phyloP scores from a whole-genome alignment of 2,797 vertebrate genomes.

The Benthosema pterotum region DNA sequence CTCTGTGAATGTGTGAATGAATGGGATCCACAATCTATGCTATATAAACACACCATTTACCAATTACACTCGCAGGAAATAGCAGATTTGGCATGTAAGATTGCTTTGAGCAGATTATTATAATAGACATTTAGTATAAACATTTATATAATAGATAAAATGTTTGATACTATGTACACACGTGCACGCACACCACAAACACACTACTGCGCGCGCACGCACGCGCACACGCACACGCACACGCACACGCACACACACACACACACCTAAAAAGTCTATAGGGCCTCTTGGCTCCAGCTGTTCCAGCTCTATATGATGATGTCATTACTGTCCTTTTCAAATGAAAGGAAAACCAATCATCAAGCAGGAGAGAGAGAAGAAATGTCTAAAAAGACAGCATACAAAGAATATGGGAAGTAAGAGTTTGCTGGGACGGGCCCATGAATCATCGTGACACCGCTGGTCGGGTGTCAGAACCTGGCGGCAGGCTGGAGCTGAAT shows the following conservation, averaged over 20 bases:
- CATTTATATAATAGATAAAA: too few relatives aligned
- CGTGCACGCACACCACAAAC: too few relatives aligned
- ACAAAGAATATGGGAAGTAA: constrained; percentile 72
- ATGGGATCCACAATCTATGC: too few relatives aligned
- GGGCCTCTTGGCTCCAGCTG: constrained; percentile 43
- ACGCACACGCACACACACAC: constrained; percentile 15
- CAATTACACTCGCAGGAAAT: too few relatives aligned
- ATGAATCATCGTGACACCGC: constrained; percentile 75
- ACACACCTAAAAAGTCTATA: constrained; percentile 39
- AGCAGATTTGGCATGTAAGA: too few relatives aligned
- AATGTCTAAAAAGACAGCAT: constrained; percentile 27
- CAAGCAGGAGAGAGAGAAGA: constrained; percentile 36
- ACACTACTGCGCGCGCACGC: too few relatives aligned
- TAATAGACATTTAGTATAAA: too few relatives aligned
- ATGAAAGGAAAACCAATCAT: constrained; percentile 77
- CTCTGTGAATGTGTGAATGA: too few relatives aligned
- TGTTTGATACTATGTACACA: too few relatives aligned
- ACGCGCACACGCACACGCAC: too few relatives aligned
- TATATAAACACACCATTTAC: too few relatives aligned
- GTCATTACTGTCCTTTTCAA: constrained; percentile 71
- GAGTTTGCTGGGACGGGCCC: constrained; percentile 64
- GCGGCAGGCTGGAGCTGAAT: constrained; percentile 57
- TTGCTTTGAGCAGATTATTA: too few relatives aligned
- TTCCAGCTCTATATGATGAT: constrained; percentile 67
- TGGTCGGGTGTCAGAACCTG: constrained; percentile 65